phyloP scores from a whole-genome alignment of 2,888 invertebrate genomes.

The Morpho deidamia region DNA sequence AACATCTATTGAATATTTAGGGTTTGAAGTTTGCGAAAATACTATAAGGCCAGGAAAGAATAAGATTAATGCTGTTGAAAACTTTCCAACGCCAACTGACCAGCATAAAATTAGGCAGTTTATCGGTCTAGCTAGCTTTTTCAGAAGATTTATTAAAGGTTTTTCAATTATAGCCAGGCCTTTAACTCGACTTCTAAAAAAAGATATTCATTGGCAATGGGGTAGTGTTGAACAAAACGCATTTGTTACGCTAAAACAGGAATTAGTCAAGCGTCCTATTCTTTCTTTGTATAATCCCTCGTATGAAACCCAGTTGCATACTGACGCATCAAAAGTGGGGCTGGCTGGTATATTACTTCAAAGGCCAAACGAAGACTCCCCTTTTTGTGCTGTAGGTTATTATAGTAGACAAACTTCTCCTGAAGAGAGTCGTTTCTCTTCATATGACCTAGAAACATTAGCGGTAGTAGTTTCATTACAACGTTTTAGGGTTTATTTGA shows the following conservation, averaged over 20 bases:
- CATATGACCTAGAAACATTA: constrained; percentile 22
- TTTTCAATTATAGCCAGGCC: constrained; percentile 19
- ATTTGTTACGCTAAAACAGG: constrained; percentile 3
- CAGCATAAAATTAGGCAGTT: too few relatives aligned
- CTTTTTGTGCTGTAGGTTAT: constrained; percentile 1
- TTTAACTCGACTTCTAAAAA: constrained; percentile 6
- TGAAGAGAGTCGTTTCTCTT: constrained; percentile 16
- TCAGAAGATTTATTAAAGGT: constrained; percentile 24
- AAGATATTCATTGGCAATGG: constrained; percentile 12
- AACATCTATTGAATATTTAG: too few relatives aligned
- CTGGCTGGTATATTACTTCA: constrained; percentile 4
- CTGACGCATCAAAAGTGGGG: constrained; percentile 1
- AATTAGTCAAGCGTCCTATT: not conserved
- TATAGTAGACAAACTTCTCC: constrained; percentile 19
- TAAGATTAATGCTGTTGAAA: too few relatives aligned
- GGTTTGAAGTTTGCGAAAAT: too few relatives aligned
- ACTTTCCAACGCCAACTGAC: too few relatives aligned
- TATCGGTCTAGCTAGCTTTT: constrained; percentile 12
- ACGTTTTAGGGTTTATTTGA: constrained; percentile 22
- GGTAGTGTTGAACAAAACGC: not conserved
- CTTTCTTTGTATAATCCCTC: not conserved
- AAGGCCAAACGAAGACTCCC: not conserved
- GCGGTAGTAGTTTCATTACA: constrained; percentile 22
- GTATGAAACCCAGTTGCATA: not conserved
- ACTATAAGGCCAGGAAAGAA: too few relatives aligned